Evolutionary conservation across 2,888 invertebrate species (phyloP), one percentile per base, ranked within the genome.

Genomic region (Metacarcinus magister): DNA sequence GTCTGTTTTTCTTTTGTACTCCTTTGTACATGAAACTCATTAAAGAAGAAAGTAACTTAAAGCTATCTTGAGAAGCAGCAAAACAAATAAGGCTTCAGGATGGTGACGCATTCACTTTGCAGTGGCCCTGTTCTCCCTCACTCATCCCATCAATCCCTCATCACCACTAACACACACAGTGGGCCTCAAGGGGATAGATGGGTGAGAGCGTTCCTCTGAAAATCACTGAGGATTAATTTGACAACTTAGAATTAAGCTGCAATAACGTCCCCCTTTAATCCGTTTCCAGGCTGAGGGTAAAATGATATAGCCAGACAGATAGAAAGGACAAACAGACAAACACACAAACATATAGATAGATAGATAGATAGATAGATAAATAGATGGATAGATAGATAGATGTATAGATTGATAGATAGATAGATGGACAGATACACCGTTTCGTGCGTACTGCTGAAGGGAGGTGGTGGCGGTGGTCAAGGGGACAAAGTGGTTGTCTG

Each of bases 261-360:
- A 82, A 82, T 82, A 82, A 32, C 82, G 82, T 32, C 82, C 75
- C 75, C 82, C 32, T 82, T 82, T 82, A 82, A 82, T 82, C 82
- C 82, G 32, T 82, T 82, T 82, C 28, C 32, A 82, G 82, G 82
- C 16, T 82, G 75, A 75, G 23, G 75, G 75, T 82, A 32, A 82
- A 28, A 82, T 8, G 82, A 82, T 82, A 32, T 82, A 82, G 28
- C 10, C 23, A 82, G 10, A 82, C 13, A 82, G 82, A 32, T 82
- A 13, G 32, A 28, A 13, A 67, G n/a, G n/a, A 39, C 39, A 39
- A 39, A 39, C 0, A 39, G 39, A 39, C 39, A 39, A 39, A 39
- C 39, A 39, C 39, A 39, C 39, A 39, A 39, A 39, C 39, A 39
- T 39, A 39, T 67, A n/a, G 67, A 23, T 67, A 67, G 67, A 67